phyloP scores from a whole-genome alignment of 2,888 invertebrate genomes.

The Nomada goodeniana region DNA sequence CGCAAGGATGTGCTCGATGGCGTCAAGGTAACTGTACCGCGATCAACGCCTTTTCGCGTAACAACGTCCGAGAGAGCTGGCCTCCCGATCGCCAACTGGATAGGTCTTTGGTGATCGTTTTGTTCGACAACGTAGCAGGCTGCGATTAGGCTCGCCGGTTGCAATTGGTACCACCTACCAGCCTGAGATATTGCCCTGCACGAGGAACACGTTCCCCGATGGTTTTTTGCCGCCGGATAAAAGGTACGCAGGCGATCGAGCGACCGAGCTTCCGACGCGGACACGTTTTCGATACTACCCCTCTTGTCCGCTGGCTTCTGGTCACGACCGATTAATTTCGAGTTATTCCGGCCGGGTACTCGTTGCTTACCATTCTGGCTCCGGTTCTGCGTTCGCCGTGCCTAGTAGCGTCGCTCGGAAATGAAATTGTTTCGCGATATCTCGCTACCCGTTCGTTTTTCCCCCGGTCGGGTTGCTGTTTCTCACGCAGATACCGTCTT shows the following conservation, averaged over 20 bases:
- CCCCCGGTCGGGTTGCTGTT: not conserved
- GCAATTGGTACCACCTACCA: constrained; percentile 52
- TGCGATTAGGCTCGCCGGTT: constrained; percentile 51
- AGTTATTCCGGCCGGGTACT: constrained; percentile 22
- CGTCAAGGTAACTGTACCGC: constrained; percentile 78
- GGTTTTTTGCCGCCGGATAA: constrained; percentile 24
- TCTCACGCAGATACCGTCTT: not conserved
- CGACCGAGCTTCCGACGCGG: constrained; percentile 17
- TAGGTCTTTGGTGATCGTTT: constrained; percentile 61
- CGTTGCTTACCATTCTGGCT: not conserved
- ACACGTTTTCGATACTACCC: constrained; percentile 28
- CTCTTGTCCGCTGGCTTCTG: not conserved
- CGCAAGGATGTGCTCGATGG: constrained; percentile 73
- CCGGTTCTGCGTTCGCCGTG: not conserved
- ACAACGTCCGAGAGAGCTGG: constrained; percentile 46
- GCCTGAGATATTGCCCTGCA: constrained; percentile 47
- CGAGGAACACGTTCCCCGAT: constrained; percentile 33
- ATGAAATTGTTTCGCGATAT: not conserved
- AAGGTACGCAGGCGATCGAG: constrained; percentile 12
- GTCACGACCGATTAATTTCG: constrained; percentile 53
- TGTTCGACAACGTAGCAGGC: constrained; percentile 43
- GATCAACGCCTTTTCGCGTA: constrained; percentile 74
- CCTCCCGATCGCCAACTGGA: constrained; percentile 42
- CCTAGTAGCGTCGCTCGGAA: not conserved
- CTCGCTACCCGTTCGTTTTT: not conserved